Evolutionary conservation across 2,113 vertebrate genomes (phyloP), one percentile per base, ranked within the genome.

Genomic region (Aix galericulata): DNA sequence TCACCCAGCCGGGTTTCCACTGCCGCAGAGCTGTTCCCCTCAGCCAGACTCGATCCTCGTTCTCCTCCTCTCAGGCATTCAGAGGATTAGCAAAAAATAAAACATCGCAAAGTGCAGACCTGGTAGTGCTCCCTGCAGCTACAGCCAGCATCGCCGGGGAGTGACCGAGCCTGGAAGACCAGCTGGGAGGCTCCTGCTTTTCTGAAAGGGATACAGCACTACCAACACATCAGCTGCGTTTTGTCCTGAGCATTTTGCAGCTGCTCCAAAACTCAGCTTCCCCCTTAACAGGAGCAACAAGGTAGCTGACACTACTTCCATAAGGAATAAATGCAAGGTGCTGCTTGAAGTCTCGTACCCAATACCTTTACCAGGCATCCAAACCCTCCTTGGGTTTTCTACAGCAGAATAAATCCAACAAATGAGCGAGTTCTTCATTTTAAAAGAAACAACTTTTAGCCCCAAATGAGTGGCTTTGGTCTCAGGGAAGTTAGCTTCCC

Each of bases 81-180:
- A 48, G 20, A 76, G 34, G 13, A 40, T 7, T 0, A 8, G 13
- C 34, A 58, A 62, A 69, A 63, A 46, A 16, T 9, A 42, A 63
- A 53, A 11, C 34, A 17, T 25, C 10, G 48, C 48, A 3, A 50
- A 2, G 20, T 8, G 20, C 64, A 40, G n/a, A 31, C 29, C 46
- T 36, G 48, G 9, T 8, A 62, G 7, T 31, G 8, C 58, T 42
- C 71, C 23, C 25, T 42, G 25, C 64, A 32, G 31, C 25, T 9
- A n/a, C 1, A 48, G 18, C n/a, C 13, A 9, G n/a, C 64, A 26
- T 10, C 21, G 11, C 25, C 4, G 1, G 0, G 12, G 5, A 29
- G 4, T 59, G 40, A 27, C 27, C 9, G 22, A 46, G 46, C 46
- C n/a, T 17, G 1, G 31, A 27, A 52, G 32, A 63, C 3, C 7